phyloP scores from a whole-genome alignment of 1,140 invertebrate genomes.

The Tetramorium alpestre region DNA sequence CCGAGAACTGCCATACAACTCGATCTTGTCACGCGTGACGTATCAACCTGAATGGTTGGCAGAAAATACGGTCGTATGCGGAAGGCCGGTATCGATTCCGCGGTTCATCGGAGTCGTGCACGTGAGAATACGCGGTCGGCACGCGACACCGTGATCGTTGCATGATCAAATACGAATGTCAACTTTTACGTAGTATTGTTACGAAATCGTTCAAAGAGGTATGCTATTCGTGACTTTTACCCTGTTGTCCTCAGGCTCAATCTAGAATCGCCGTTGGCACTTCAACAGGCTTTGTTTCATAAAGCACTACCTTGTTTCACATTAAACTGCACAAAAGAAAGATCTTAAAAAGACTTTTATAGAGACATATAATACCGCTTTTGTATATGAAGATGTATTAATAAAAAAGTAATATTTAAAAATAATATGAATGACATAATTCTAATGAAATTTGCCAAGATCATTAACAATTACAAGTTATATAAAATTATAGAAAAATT shows the following conservation, averaged over 20 bases:
- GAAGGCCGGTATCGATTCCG: conserved; percentile 65
- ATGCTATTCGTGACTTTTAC: conserved; percentile 1
- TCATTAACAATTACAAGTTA: not conserved
- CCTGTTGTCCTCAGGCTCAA: not conserved
- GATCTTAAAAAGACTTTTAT: not conserved
- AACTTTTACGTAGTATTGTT: conserved; percentile 61
- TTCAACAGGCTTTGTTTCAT: not conserved
- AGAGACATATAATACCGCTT: not conserved
- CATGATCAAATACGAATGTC: conserved; percentile 74
- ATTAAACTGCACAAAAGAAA: not conserved
- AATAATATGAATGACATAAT: not conserved
- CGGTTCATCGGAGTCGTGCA: conserved; percentile 50
- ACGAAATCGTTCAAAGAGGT: conserved; percentile 8
- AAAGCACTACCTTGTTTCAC: not conserved
- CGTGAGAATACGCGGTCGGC: conserved; percentile 51
- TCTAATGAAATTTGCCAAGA: not conserved
- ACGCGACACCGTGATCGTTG: conserved; percentile 67
- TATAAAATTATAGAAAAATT: not conserved
- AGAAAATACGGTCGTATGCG: conserved; percentile 33
- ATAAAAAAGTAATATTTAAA: not conserved
- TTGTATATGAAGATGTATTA: not conserved
- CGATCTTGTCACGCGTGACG: conserved; percentile 25
- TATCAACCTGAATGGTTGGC: conserved; percentile 9
- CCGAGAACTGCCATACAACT: conserved; percentile 9
- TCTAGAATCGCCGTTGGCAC: not conserved